Conservation (phyloP, 2,797 vertebrate species). For the Typhlichthys subterraneus region DNA sequence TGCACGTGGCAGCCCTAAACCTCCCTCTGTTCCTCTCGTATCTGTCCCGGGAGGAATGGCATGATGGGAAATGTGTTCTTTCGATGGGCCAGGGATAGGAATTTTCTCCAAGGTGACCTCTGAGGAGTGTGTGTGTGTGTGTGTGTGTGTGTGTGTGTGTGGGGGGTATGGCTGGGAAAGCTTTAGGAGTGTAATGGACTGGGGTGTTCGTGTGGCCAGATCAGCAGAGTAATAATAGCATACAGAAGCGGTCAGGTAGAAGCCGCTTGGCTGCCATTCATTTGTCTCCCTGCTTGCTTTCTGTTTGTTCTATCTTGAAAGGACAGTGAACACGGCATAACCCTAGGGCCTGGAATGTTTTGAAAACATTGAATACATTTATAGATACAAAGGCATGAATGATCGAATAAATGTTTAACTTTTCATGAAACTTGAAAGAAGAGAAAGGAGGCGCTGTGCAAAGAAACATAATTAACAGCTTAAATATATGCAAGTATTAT, state of each 20-base stretch:
- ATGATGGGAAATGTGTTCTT: constrained; percentile 66
- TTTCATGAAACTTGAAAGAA: constrained; percentile 3
- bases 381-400: constrained; percentile 5
- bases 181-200: constrained; percentile 67
- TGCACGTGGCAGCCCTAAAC: constrained; percentile 33
- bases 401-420: constrained; percentile 14
- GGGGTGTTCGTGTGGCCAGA: constrained; percentile 56
- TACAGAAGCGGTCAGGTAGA: constrained; percentile 34
- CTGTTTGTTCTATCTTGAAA: neutral
- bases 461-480: too few relatives aligned
- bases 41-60: constrained; percentile 68
- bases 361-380: neutral
- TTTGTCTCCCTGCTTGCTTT: constrained; percentile 11
- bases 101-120: constrained; percentile 73
- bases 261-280: constrained; percentile 15
- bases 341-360: neutral
- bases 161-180: constrained; percentile 28
- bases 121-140: constrained; percentile 19
- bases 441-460: too few relatives aligned
- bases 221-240: constrained; percentile 54
- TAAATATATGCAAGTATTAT: too few relatives aligned
- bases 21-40: constrained; percentile 60
- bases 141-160: neutral
- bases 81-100: constrained; percentile 58
- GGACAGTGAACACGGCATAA: neutral